Base-by-base conservation (phyloP, 2,888 invertebrate species). In the Leucozona laternaria region DNA sequence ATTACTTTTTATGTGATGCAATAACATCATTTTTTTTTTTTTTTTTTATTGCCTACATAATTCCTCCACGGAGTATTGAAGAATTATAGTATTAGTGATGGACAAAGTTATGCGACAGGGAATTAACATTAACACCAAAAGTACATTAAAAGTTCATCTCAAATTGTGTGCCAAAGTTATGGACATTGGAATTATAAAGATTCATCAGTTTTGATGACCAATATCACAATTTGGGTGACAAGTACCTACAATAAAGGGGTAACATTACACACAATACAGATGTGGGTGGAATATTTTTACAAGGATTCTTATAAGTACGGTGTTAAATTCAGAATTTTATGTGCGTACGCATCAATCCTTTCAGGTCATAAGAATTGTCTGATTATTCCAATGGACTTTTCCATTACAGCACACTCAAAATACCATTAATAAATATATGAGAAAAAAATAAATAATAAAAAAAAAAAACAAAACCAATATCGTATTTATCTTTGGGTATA, bases 1-100 rank as follows among this genome's bases (percentile, higher is more conserved):
- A 77, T 82, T 77, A 64, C 72, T 72, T 66, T 82, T 71, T 60
- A 58, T 60, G 71, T 62, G 60, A 31, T 62, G 34, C 58, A 75
- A 70, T 60, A 60, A 66, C 43, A 75, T 70, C 53, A 80, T 53
- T 20, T 5, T 15, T 15, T 22, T 40, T 40, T 7, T 37, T 37
- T 17, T 13, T 58, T 13, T 13, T 31, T 31, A 20, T 20, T 58
- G 20, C 13, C 17, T 58, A 22, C 58, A 60, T 60, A 40, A 60
- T 60, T 60, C 22, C 13, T 60, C 15, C 37, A 8, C 15, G 4
- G 37, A 15, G 37, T 2, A 37, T 58, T n/a, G 10, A 31, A 31
- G 31, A 31, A 57, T 57, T 34, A 34, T 17, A 53, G 57, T 34
- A 34, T 31, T 17, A 31, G 37, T 34, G 34, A 22, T 60, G 60